Percentiles rank a stretch among this genome's conserved stretches.
phyloP scores from a whole-genome alignment of 2,113 vertebrate species.

The Camelus bactrianus region DNA sequence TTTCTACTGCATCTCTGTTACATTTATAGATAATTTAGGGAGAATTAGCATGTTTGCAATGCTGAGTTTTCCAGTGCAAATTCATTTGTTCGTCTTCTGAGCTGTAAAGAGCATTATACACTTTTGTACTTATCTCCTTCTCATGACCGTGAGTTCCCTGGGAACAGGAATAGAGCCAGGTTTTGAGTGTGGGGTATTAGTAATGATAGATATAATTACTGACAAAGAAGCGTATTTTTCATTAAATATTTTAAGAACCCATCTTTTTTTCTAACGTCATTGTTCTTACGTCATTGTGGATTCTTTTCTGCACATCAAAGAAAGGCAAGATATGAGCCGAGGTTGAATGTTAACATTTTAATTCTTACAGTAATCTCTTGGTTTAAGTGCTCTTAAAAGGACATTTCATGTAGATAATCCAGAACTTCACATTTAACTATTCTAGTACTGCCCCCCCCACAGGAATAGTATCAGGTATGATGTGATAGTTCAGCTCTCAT shows the following conservation, averaged over 20 bases:
- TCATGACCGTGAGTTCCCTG: background rate
- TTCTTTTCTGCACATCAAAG: background rate
- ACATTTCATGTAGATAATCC: background rate
- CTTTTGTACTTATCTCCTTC: background rate
- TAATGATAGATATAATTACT: background rate
- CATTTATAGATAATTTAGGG: background rate
- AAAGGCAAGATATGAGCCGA: background rate
- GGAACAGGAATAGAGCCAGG: background rate
- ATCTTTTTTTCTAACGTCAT: background rate
- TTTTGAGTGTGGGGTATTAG: background rate
- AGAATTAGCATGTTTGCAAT: background rate
- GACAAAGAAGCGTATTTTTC: slow-evolving; percentile 23
- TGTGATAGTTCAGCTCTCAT: background rate
- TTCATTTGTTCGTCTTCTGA: background rate
- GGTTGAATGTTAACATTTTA: background rate
- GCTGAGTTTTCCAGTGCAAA: background rate
- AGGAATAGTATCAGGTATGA: background rate
- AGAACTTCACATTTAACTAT: background rate
- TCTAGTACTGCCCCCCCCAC: background rate
- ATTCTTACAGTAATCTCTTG: background rate
- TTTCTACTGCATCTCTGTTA: background rate
- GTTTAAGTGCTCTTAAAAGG: background rate
- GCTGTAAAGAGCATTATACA: background rate
- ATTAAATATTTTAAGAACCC: slow-evolving; percentile 22
- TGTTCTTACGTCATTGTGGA: background rate